phyloP scores from a whole-genome alignment of 2,113 vertebrate species.

The Heteronetta atricapilla region DNA sequence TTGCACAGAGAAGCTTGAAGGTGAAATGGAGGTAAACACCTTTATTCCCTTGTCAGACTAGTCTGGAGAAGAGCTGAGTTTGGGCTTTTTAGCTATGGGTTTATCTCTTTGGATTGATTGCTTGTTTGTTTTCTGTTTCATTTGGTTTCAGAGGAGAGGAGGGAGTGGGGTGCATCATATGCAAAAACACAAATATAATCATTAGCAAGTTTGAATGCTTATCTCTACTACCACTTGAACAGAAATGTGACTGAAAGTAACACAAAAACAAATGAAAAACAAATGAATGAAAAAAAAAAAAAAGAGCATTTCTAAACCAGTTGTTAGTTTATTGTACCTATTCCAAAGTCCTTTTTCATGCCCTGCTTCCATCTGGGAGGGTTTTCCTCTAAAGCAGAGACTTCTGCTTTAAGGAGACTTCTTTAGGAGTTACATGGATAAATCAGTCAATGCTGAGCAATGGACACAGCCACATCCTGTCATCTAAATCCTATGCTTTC shows the following conservation, averaged over 20 bases:
- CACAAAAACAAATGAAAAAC: neutral
- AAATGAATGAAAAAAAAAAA: neutral
- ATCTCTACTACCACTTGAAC: neutral
- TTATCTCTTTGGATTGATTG: neutral
- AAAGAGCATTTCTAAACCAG: neutral
- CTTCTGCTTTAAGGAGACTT: neutral
- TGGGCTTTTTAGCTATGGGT: neutral
- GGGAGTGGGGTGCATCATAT: no score
- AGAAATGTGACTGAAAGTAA: neutral
- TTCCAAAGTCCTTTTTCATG: neutral
- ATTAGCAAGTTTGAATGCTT: neutral
- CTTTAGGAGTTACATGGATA: neutral
- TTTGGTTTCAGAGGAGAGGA: no score
- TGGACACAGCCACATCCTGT: neutral
- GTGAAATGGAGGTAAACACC: neutral
- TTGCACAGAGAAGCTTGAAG: neutral
- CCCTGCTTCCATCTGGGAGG: neutral
- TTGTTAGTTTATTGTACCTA: neutral
- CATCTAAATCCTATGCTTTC: neutral
- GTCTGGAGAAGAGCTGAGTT: neutral
- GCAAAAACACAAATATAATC: neutral
- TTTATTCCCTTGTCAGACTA: neutral
- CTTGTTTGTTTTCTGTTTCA: no score
- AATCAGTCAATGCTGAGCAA: neutral
- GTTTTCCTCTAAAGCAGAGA: neutral